A percentile compares a stretch with the other conserved stretches of the same genome.
Conservation (phyloP, 2,888 invertebrate species). For the Auanema freiburgensis region DNA sequence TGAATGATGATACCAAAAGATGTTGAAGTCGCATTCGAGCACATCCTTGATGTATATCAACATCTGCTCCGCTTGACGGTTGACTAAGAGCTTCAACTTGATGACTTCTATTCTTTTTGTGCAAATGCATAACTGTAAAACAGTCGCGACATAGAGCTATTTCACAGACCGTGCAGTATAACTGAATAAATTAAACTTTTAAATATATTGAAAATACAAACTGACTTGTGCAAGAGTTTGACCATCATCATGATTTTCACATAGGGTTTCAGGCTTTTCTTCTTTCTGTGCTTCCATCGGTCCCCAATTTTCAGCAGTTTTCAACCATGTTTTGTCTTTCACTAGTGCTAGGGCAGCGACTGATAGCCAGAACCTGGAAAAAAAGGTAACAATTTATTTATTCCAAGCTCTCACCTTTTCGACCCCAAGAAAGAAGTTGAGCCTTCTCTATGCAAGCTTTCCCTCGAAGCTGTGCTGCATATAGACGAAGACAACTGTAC, state of each 20-base stretch:
- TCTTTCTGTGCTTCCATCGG: slow-evolving; percentile 31
- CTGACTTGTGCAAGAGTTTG: slow-evolving; percentile 47
- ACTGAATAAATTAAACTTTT: slow-evolving; percentile 66
- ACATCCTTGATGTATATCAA: slow-evolving; percentile 92
- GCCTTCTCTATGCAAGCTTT: slow-evolving; percentile 13
- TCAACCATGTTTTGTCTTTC: slow-evolving; percentile 68
- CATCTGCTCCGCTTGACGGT: slow-evolving; percentile 69
- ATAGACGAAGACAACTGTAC: slow-evolving; percentile 33
- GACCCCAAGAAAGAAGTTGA: slow-evolving; percentile 13
- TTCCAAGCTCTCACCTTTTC: slow-evolving; percentile 13
- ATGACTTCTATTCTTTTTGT: slow-evolving; percentile 76
- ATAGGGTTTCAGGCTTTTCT: slow-evolving; percentile 69
- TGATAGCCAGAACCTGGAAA: slow-evolving; percentile 76
- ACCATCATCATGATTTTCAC: slow-evolving; percentile 90
- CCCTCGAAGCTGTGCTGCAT: slow-evolving; percentile 18
- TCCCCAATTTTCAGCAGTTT: slow-evolving; percentile 36
- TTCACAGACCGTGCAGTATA: slow-evolving; percentile 82
- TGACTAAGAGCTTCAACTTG: slow-evolving; percentile 18
- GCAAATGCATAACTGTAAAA: slow-evolving; percentile 90
- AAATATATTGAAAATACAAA: neutral
- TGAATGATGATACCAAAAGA: slow-evolving; percentile 72
- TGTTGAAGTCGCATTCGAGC: slow-evolving; percentile 93
- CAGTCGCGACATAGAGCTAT: slow-evolving; percentile 82
- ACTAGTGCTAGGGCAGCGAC: slow-evolving; percentile 86
- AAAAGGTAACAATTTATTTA: too few species aligned